Evolutionary conservation across 2,797 vertebrate genomes (phyloP), one percentile per base, ranked within the genome.

Genomic region (Carcharodon carcharias): DNA sequence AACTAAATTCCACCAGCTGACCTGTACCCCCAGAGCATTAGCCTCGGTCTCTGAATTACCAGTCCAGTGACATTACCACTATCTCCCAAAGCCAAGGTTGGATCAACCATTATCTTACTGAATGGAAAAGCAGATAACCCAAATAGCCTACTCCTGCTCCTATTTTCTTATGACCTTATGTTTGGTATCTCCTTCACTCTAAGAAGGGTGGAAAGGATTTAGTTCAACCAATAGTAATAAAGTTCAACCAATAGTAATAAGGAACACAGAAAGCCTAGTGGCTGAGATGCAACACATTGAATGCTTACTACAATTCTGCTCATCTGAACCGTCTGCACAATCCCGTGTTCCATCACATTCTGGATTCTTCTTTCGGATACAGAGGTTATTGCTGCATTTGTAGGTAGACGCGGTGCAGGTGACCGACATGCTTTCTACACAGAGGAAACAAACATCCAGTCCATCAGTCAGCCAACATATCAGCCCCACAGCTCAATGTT

Each of bases 321-420:
- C 99, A 0, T 99, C 99, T 0, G 99, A 99, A 9, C 97, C 97
- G 0, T 99, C 99, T 0, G 97, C 96, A 0, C 99, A 99, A 97
- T 99, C 99, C 0, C 0, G 0, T 11, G 87, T 96, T 2, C 98
- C 98, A 0, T 99, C 99, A 3, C 99, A 99, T 96, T 98, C 98
- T 0, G 99, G 98, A 97, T 99, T 99, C 96, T 97, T 96, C 97
- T 99, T 99, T 97, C 35, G 98, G 97, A 99, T 58, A 96, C 99
- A 99, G 65, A 35, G 96, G 0, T 97, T 97, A 0, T 97, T 98
- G 50, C 97, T 97, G 97, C 99, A 99, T 82, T 96, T 97, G 96
- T 98, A 99, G 0, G 98, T 98, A 89, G 97, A 50, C 0, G 97
- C 96, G 1, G 97, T 98, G 97, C 99, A 99, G 80, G 54, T 0